phyloP scores from a whole-genome alignment of 2,888 invertebrate species.

The Dione juno region DNA sequence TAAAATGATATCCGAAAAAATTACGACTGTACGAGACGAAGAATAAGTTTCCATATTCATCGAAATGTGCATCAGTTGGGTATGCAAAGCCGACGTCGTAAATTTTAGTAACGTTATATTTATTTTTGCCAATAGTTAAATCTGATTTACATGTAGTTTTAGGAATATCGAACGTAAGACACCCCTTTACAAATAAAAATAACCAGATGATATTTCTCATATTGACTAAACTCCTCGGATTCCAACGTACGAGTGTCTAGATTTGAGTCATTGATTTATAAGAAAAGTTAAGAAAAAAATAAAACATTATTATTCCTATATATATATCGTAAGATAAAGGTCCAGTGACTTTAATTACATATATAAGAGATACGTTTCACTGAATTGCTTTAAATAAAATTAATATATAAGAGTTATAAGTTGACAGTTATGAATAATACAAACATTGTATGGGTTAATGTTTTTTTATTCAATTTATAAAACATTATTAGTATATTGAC shows the following conservation, averaged over 20 bases:
- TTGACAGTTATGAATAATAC: background rate
- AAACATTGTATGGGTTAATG: constrained; percentile 21
- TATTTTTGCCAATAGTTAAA: constrained; percentile 62
- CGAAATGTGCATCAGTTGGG: constrained; percentile 70
- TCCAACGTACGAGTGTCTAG: constrained; percentile 15
- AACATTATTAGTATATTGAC: constrained; percentile 28
- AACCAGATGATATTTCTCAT: constrained; percentile 45
- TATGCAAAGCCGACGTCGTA: constrained; percentile 60
- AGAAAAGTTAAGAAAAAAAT: constrained; percentile 13
- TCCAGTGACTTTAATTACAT: constrained; percentile 28
- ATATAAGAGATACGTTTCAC: background rate
- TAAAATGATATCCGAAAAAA: constrained; percentile 60
- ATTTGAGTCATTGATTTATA: constrained; percentile 4
- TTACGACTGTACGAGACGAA: constrained; percentile 62
- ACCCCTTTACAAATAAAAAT: constrained; percentile 49
- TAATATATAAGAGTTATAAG: background rate
- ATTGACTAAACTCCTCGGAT: constrained; percentile 6
- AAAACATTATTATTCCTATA: constrained; percentile 34
- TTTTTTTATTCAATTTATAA: constrained; percentile 34
- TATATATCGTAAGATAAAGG: constrained; percentile 42
- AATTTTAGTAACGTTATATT: constrained; percentile 58
- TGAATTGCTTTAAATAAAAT: constrained; percentile 1
- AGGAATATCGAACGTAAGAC: constrained; percentile 65
- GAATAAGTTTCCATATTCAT: constrained; percentile 68
- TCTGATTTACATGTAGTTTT: constrained; percentile 56